These are phyloP conservation scores for Cryptoblepharus egeriae DNA, from an alignment of 2,797 vertebrate genomes.

Conservation along the genomic window DNA sequence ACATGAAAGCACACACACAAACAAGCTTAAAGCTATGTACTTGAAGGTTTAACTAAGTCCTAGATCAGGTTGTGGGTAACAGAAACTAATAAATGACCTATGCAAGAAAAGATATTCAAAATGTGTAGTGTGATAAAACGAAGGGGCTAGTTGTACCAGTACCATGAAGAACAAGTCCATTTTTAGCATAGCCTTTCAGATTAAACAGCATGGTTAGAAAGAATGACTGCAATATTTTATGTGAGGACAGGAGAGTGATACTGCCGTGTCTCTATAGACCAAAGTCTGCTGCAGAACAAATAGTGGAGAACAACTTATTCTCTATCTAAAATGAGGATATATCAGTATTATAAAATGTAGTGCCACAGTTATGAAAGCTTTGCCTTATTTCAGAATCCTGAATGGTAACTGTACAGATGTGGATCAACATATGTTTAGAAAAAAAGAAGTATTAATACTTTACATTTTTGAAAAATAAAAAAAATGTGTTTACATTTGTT, in stretches of 20 bases:
- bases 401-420: constrained; percentile 91
- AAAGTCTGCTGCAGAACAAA: constrained; percentile 90
- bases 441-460: constrained; percentile 90
- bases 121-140: neutral
- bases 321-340: constrained; percentile 72
- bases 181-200: constrained; percentile 31
- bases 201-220: constrained; percentile 17
- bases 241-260: constrained; percentile 71
- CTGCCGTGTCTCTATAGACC: constrained; percentile 83
- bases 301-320: constrained; percentile 73
- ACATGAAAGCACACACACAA: no score
- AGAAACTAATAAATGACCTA: neutral
- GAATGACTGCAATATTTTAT: constrained; percentile 40
- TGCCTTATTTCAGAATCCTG: constrained; percentile 93
- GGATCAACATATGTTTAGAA: constrained; percentile 83
- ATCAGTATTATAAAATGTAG: constrained; percentile 91
- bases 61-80: neutral
- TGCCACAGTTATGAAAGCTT: constrained; percentile 89
- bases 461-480: constrained; percentile 71
- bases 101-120: constrained; percentile 30
- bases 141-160: constrained; percentile 3
- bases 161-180: constrained; percentile 16
- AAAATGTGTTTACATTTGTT: constrained; percentile 97
- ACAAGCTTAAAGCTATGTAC: neutral
- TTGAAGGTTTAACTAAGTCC: constrained; percentile 5